These are phyloP conservation scores for Epizoanthus scotinus DNA, from an alignment of 92 coral and sea anemone species.

Conservation along the genomic window DNA sequence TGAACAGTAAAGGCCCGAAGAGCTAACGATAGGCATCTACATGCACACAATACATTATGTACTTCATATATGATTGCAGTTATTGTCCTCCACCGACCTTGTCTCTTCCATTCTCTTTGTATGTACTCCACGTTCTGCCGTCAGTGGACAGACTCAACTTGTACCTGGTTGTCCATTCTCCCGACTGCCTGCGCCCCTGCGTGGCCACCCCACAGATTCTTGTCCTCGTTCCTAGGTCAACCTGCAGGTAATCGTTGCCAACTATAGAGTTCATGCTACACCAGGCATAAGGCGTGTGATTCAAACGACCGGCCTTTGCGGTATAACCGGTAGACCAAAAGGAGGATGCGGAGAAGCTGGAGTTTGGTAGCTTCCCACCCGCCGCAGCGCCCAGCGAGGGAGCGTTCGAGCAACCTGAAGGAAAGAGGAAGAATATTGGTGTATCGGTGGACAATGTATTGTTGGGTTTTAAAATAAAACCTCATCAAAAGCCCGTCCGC, in stretches of 20 bases:
- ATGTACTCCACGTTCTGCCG: neutral
- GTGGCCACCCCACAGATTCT: neutral
- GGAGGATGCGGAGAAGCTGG: neutral
- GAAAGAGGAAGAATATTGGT: no score
- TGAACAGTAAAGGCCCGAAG: no score
- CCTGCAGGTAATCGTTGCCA: neutral
- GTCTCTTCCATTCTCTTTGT: neutral
- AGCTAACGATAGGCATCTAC: no score
- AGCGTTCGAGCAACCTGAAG: neutral
- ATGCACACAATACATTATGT: no score
- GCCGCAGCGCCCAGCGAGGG: neutral
- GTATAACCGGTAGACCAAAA: neutral
- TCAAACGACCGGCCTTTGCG: neutral
- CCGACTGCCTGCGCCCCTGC: neutral
- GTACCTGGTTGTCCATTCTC: neutral
- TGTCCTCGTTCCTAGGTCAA: neutral
- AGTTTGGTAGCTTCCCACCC: neutral
- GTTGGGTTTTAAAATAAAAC: no score
- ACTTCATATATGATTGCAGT: no score
- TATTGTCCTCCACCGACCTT: neutral
- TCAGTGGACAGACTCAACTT: neutral
- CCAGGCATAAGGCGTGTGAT: neutral
- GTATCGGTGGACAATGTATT: no score
- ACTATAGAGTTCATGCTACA: neutral
- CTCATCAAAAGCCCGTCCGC: no score